Percentiles rank a stretch among this genome's conserved stretches.
phyloP scores from a whole-genome alignment of 2,888 invertebrate species.

The Eurytoma californica region DNA sequence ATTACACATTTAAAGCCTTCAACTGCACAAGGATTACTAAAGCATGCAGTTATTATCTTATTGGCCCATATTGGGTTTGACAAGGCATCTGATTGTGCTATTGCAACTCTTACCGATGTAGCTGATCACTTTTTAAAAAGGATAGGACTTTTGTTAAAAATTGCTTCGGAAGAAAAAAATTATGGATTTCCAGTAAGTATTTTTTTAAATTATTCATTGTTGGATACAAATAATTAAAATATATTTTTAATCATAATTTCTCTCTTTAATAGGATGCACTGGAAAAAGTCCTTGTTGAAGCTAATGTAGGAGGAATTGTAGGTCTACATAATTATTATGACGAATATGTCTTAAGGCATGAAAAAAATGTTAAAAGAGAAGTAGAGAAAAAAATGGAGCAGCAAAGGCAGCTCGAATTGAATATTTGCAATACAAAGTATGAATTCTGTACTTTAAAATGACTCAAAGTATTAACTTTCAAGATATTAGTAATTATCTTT shows the following conservation, averaged over 20 bases:
- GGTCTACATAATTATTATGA: conserved; percentile 80
- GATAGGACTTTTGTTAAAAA: conserved; percentile 76
- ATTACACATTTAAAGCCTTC: conserved; percentile 65
- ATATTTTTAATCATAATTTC: neutral
- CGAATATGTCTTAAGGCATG: conserved; percentile 69
- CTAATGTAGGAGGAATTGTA: conserved; percentile 78
- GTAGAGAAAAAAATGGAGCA: conserved; percentile 68
- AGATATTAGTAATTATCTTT: conserved; percentile 27
- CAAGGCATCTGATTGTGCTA: conserved; percentile 75
- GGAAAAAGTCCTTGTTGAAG: conserved; percentile 79
- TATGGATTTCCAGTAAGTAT: conserved; percentile 76
- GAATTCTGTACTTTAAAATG: conserved; percentile 29
- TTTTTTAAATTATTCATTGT: conserved; percentile 28
- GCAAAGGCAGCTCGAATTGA: conserved; percentile 67
- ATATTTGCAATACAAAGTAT: conserved; percentile 65
- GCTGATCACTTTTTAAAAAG: conserved; percentile 76
- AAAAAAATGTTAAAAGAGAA: conserved; percentile 66
- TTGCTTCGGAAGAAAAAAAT: conserved; percentile 77
- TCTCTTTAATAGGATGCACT: conserved; percentile 76
- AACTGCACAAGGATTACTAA: conserved; percentile 71
- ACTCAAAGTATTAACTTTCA: neutral
- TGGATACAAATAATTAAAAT: neutral
- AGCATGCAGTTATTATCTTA: conserved; percentile 76
- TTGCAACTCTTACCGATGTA: conserved; percentile 76
- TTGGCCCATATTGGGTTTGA: conserved; percentile 78